These are phyloP conservation scores for Sebastolobus alascanus DNA, from an alignment of 2,797 vertebrate genomes.

Conservation along the genomic window DNA sequence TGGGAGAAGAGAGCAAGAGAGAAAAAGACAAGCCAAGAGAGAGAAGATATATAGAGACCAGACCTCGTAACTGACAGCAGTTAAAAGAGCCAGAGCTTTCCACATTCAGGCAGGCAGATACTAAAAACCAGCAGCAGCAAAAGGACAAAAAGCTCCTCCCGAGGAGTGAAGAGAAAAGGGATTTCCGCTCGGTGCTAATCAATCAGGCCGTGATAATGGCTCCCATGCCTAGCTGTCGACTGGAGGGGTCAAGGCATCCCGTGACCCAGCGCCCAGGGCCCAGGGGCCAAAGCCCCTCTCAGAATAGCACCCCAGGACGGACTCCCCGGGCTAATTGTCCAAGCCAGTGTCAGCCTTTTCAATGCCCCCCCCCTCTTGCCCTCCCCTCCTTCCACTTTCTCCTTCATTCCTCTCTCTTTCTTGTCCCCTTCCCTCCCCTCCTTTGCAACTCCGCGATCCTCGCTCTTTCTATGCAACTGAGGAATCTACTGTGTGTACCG, in stretches of 20 bases:
- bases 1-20: background rate
- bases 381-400: constrained; percentile 66
- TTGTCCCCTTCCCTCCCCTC: constrained; percentile 57
- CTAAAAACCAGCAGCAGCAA: constrained; percentile 69
- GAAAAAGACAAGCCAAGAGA: constrained; percentile 18
- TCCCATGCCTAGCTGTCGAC: constrained; percentile 87
- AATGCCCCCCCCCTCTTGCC: constrained; percentile 69
- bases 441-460: constrained; percentile 56
- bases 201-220: constrained; percentile 89
- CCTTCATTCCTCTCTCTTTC: constrained; percentile 75
- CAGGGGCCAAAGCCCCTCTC: constrained; percentile 81
- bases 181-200: constrained; percentile 89
- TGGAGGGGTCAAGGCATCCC: constrained; percentile 87
- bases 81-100: constrained; percentile 38
- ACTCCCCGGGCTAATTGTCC: constrained; percentile 88
- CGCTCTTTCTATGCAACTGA: constrained; percentile 57
- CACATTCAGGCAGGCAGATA: constrained; percentile 59
- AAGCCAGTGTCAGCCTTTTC: constrained; percentile 86
- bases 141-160: constrained; percentile 77
- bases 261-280: constrained; percentile 83
- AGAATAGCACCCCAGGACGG: constrained; percentile 86
- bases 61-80: constrained; percentile 57
- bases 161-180: constrained; percentile 80
- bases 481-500: constrained; percentile 65
- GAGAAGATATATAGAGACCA: constrained; percentile 40